phyloP scores from a whole-genome alignment of 2,113 vertebrate genomes.

The Perca flavescens region DNA sequence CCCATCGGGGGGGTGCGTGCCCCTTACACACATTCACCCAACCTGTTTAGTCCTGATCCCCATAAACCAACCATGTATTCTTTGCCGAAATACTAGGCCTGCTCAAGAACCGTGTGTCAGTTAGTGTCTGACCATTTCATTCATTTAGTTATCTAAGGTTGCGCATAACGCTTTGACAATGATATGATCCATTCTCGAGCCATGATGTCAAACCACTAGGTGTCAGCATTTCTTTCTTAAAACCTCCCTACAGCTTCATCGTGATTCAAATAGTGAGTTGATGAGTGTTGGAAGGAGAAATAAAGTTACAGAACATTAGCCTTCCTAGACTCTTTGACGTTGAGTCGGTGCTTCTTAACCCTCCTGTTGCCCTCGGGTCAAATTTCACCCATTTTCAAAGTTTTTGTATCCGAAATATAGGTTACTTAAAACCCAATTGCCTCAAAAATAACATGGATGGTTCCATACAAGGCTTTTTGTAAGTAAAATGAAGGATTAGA shows the following conservation, averaged over 20 bases:
- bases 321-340: neutral
- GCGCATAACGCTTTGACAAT: neutral
- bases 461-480: too few species aligned
- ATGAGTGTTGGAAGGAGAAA: neutral
- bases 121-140: neutral
- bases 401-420: too few species aligned
- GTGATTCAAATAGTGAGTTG: neutral
- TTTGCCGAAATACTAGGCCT: neutral
- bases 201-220: neutral
- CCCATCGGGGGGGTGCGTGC: neutral
- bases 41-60: neutral
- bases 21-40: neutral
- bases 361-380: too few species aligned
- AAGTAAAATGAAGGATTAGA: too few species aligned
- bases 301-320: neutral
- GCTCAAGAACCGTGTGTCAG: too few species aligned
- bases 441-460: too few species aligned
- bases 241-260: neutral
- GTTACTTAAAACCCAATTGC: too few species aligned
- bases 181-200: neutral
- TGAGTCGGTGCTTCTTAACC: neutral
- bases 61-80: neutral
- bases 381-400: too few species aligned
- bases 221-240: conserved; percentile 1
- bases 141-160: neutral